Evolutionary conservation across 2,113 vertebrate genomes (phyloP), one percentile per base, ranked within the genome.

Genomic region (Vanacampus margaritifer): DNA sequence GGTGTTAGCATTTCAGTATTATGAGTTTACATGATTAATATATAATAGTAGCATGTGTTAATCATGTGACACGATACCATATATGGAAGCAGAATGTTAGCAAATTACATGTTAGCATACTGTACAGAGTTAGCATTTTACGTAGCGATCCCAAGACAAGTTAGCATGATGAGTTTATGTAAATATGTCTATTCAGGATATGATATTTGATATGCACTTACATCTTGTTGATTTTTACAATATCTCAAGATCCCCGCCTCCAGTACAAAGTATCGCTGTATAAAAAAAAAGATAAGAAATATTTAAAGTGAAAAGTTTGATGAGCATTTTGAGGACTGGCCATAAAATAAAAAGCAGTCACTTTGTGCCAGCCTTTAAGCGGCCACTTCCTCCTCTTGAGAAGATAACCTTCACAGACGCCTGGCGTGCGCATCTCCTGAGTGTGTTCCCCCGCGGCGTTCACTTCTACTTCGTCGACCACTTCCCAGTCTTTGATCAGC

Each of bases 361-460:
- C 96, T 95, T 97, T 98, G 92, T 97, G 96, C 96, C 96, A 98
- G 26, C 96, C 96, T 79, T 96, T 96, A 35, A 98, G 91, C 1
- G 96, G 96, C 94, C 95, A 97, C 84, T 96, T 98, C 71, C 95
- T 95, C 89, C 94, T 96, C 89, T 98, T 98, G 62, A 96, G 93
- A 74, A 98, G 90, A 78, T 94, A 95, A 0, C 95, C 96, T 80
- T 98, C 95, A 67, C 95, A 96, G 48, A 92, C 80, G 23, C 89
- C 94, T 0, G 89, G 92, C 5, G 75, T 1, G 3, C 79, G 75
- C 64, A 76, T 65, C 21, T 83, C 86, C 8, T 80, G 75, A 53
- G 74, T 86, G 0, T 74, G 69, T 23, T 93, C 91, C 3, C 74
- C 78, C 53, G 46, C 77, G 0, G 11, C 28, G 0, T 75, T 64